Evolutionary conservation across 2,797 vertebrate genomes (phyloP), one percentile per base, ranked within the genome.

Genomic region (Acropternis orthonyx): DNA sequence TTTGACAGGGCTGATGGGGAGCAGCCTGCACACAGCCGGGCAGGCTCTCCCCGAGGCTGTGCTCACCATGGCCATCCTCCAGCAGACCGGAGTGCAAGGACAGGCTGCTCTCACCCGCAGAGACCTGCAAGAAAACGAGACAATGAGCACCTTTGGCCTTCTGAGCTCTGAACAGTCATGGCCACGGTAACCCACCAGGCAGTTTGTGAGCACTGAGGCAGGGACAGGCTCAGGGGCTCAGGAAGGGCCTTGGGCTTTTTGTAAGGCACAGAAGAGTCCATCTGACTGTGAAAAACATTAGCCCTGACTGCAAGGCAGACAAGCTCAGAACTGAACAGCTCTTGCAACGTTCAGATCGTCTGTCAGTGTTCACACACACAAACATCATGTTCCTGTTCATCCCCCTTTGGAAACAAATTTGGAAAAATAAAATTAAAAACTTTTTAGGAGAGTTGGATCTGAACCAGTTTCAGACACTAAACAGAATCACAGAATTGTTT

Each of bases 41-140:
- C 17, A 27, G 56, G 56, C 55, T 30, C 27, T 41, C 26, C 59
- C 14, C 3, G 36, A 61, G 58, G 36, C 13, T 62, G 37, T 24
- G 69, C 97, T 98, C 96, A 98, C 97, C 49, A 6, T 52, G 91
- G 66, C 95, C 93, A 43, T 97, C 97, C 95, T 98, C 97, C 51
- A 94, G 75, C 71, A 79, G 63, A 12, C 14, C 68, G 16, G 96
- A 82, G 76, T 52, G 77, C 87, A 54, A 72, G 65, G 91, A 75
- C 36, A 90, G 73, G 83, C 91, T 97, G 92, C 91, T 97, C 82
- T 98, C 98, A 44, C 90, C 76, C 37, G 71, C 78, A 96, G 96
- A 95, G 89, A 89, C 89, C 98, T 98, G 95, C 76, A 94, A 95
- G 58, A 92, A 68, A 39, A 59, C 8, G 20, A 61, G 26, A 92